A percentile compares a stretch with the other conserved stretches of the same genome.
Evolutionary conservation across 2,888 invertebrate species (phyloP).

Genomic region (Branchinecta sandiegonensis): DNA sequence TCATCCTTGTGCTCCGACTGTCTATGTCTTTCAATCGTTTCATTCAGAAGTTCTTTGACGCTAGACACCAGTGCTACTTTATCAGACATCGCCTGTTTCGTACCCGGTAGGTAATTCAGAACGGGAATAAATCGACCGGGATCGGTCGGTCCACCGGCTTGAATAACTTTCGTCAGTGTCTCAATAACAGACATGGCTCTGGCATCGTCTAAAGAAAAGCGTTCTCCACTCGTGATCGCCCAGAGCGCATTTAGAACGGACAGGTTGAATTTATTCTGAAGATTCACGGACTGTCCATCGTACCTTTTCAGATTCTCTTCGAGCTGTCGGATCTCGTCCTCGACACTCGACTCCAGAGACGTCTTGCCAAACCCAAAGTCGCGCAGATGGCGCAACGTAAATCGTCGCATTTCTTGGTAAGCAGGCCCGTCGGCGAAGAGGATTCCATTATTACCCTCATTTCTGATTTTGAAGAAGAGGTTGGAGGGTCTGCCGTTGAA

Average conservation of each 20-base stretch:
- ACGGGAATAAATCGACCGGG: neutral
- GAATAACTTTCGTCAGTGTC: constrained; percentile 26
- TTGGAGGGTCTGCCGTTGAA: constrained; percentile 25
- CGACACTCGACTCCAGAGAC: constrained; percentile 18
- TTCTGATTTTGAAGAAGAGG: constrained; percentile 22
- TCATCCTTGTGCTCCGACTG: neutral
- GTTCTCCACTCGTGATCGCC: constrained; percentile 24
- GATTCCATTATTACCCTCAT: constrained; percentile 26
- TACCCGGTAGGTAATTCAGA: neutral
- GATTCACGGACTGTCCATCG: constrained; percentile 3
- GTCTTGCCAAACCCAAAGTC: constrained; percentile 26
- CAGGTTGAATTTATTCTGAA: constrained; percentile 17
- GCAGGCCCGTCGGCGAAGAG: constrained; percentile 24
- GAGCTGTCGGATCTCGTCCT: constrained; percentile 23
- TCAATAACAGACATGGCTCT: constrained; percentile 24
- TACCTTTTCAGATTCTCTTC: constrained; percentile 22
- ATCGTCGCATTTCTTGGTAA: constrained; percentile 26
- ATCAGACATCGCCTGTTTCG: neutral
- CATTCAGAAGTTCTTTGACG: neutral
- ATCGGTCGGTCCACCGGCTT: neutral
- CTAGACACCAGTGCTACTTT: neutral
- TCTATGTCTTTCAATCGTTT: neutral
- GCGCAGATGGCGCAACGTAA: constrained; percentile 25
- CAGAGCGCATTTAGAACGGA: constrained; percentile 19
- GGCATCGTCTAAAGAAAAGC: constrained; percentile 27